Evolutionary conservation across 2,113 vertebrate species (phyloP).

Genomic region (Misgurnus mizolepis): DNA sequence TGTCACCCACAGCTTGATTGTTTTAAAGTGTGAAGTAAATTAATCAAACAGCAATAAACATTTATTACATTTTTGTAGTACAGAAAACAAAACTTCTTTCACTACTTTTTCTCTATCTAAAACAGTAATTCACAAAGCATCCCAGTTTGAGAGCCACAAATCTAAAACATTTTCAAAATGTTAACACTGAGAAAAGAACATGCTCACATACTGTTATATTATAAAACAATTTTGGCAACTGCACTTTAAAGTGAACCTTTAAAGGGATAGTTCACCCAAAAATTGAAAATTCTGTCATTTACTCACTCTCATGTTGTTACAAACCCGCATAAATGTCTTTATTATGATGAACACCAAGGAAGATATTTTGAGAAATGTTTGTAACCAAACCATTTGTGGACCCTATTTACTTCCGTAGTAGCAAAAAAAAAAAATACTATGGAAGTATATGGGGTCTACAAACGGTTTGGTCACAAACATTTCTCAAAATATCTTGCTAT

Average conservation of each 20-base stretch:
- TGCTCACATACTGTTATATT: constrained; percentile 11
- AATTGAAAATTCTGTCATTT: no score
- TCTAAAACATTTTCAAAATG: constrained; percentile 24
- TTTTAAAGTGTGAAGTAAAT: constrained; percentile 15
- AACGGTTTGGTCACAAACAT: no score
- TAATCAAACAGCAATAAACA: neutral
- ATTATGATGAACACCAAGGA: no score
- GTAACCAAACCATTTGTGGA: no score
- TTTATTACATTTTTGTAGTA: neutral
- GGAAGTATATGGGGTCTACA: no score
- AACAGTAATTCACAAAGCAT: constrained; percentile 12
- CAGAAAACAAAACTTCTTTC: neutral
- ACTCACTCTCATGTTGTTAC: no score
- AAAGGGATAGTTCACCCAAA: neutral
- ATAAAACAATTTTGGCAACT: constrained; percentile 14
- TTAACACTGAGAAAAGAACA: constrained; percentile 1
- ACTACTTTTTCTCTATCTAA: constrained; percentile 6
- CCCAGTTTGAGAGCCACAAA: neutral
- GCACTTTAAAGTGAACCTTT: constrained; percentile 21
- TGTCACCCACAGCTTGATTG: constrained; percentile 16
- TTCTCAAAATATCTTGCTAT: no score
- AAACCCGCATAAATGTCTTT: no score
- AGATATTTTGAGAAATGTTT: no score
- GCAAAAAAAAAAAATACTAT: no score
- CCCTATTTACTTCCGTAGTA: no score